Conservation (phyloP, 2,797 vertebrate species). For the Eulemur coronatus region DNA sequence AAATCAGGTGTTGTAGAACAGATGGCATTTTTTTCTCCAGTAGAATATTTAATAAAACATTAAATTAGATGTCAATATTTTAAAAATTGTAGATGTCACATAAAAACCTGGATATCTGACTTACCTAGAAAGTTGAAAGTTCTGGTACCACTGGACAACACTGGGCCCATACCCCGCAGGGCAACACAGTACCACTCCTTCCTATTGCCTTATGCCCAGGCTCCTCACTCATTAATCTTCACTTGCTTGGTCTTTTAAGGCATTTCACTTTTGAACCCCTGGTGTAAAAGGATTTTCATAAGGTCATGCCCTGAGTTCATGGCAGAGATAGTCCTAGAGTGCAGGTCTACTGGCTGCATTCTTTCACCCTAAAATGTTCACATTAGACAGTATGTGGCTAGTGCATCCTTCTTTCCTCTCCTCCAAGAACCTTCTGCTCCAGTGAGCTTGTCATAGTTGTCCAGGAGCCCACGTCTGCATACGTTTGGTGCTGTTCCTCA, state of each 20-base stretch:
- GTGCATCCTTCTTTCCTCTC: neutral
- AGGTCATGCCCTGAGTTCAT: neutral
- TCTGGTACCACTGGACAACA: neutral
- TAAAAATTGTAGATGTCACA: neutral
- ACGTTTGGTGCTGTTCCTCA: neutral
- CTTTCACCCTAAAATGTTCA: neutral
- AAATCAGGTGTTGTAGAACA: neutral
- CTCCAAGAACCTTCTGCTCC: neutral
- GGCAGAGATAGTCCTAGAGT: neutral
- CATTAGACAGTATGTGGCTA: neutral
- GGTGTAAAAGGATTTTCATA: neutral
- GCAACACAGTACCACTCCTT: neutral
- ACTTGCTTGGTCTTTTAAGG: neutral
- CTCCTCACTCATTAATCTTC: neutral
- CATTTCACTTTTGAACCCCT: neutral
- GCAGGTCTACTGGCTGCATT: neutral
- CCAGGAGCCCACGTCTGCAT: neutral
- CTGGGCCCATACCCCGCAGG: neutral
- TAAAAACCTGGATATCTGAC: neutral
- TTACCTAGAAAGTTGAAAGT: neutral
- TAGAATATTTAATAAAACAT: conserved; percentile 21
- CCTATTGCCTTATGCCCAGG: neutral
- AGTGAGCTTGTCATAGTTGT: neutral
- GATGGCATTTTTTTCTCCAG: neutral
- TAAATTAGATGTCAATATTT: neutral